Evolutionary conservation across 2,113 vertebrate genomes (phyloP).

Genomic region (Morphnarchus princeps): DNA sequence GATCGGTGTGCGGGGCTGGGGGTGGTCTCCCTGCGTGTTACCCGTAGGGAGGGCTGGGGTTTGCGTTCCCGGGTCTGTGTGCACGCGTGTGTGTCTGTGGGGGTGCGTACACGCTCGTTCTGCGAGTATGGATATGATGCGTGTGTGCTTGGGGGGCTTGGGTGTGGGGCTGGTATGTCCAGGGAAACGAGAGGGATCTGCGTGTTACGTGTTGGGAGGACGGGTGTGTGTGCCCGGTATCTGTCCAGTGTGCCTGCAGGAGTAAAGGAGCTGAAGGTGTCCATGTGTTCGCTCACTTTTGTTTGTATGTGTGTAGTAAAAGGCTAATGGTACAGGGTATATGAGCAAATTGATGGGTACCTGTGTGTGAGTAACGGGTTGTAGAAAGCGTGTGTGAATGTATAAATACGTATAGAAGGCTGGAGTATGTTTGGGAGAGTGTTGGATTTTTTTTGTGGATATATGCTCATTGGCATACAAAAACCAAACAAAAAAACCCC

Average conservation of each 20-base stretch:
- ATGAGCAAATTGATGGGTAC: not conserved
- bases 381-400: not conserved
- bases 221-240: not conserved
- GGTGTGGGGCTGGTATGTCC: not conserved
- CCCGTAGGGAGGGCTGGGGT: not conserved
- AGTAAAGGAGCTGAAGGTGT: rapidly evolving
- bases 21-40: not conserved
- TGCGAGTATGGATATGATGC: rapidly evolving
- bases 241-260: too few species aligned
- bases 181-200: rapidly evolving
- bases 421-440: not conserved
- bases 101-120: rapidly evolving
- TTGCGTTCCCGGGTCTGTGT: rapidly evolving
- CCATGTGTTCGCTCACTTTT: rapidly evolving
- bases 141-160: not conserved
- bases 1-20: not conserved
- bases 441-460: not conserved
- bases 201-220: not conserved
- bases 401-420: not conserved
- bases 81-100: not conserved
- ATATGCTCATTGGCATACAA: not conserved
- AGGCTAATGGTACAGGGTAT: rapidly evolving
- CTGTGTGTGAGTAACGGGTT: not conserved
- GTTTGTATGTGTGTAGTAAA: rapidly evolving
- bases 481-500: rapidly evolving